A percentile compares a stretch with the other conserved stretches of the same genome.
phyloP scores from a whole-genome alignment of 2,888 invertebrate genomes.

The Pocota personata region DNA sequence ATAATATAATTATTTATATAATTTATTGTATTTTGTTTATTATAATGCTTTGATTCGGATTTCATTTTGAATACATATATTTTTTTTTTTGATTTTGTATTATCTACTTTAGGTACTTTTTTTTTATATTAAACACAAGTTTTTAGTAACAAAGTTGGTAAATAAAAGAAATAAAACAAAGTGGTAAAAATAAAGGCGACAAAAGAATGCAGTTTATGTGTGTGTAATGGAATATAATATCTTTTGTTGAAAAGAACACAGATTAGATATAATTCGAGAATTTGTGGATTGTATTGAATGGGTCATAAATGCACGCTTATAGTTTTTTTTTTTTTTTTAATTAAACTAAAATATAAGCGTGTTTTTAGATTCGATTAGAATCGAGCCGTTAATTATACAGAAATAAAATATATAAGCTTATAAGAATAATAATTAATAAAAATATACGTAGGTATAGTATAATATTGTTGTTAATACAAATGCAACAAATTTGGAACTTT shows the following conservation, averaged over 20 bases:
- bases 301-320: neutral
- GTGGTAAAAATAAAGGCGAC: neutral
- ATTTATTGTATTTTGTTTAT: constrained; percentile 16
- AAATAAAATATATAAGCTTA: neutral
- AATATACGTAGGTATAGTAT: neutral
- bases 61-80: constrained; percentile 17
- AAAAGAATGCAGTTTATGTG: constrained; percentile 19
- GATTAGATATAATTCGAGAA: constrained; percentile 24
- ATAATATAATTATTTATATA: constrained; percentile 20
- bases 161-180: constrained; percentile 13
- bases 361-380: neutral
- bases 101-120: constrained; percentile 62
- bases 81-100: constrained; percentile 28
- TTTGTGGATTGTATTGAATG: neutral
- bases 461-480: constrained; percentile 10
- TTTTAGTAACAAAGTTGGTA: constrained; percentile 31
- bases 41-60: constrained; percentile 48
- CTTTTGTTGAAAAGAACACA: neutral
- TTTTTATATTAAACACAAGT: constrained; percentile 17
- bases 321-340: neutral
- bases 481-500: constrained; percentile 17
- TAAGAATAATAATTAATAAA: neutral
- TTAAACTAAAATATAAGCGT: no score
- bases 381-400: neutral
- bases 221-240: constrained; percentile 31